A percentile compares a stretch with the other conserved stretches of the same genome.
These are phyloP conservation scores for Gymnarchus niloticus DNA, from an alignment of 2,113 vertebrate species.

Conservation along the genomic window DNA sequence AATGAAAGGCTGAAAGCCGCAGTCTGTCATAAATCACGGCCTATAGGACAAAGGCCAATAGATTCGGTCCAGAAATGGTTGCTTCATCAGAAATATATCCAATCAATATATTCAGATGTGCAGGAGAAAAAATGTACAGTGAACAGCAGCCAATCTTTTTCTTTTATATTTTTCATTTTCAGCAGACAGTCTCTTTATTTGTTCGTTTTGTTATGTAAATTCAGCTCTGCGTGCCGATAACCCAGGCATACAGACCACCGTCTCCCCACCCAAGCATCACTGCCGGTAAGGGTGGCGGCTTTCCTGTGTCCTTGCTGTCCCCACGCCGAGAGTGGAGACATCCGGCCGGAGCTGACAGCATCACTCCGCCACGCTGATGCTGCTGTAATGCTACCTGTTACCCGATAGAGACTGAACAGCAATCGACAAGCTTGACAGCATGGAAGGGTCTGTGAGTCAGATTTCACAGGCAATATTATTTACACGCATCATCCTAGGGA, in stretches of 20 bases:
- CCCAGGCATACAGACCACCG: neutral
- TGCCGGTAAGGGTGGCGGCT: neutral
- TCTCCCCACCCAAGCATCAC: neutral
- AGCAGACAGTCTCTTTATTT: neutral
- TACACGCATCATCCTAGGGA: slow-evolving; percentile 8
- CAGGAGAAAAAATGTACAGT: neutral
- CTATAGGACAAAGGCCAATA: neutral
- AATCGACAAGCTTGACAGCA: slow-evolving; percentile 21
- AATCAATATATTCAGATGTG: neutral
- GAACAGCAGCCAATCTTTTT: neutral
- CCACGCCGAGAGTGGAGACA: neutral
- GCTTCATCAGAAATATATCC: neutral
- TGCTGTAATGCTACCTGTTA: slow-evolving; percentile 22
- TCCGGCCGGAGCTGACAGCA: slow-evolving; percentile 20
- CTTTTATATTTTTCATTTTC: slow-evolving; percentile 4
- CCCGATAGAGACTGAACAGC: slow-evolving; percentile 21
- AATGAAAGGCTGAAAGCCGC: neutral
- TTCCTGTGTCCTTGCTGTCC: neutral
- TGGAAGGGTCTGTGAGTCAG: slow-evolving; percentile 13
- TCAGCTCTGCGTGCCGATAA: neutral
- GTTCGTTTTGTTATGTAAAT: neutral
- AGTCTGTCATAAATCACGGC: neutral
- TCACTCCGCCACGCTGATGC: slow-evolving; percentile 4
- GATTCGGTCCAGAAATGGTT: neutral
- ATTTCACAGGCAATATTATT: slow-evolving; percentile 25